Conservation (phyloP, 35 echinoderm and acorn worm genomes). For the Ophioderma brevispina region DNA sequence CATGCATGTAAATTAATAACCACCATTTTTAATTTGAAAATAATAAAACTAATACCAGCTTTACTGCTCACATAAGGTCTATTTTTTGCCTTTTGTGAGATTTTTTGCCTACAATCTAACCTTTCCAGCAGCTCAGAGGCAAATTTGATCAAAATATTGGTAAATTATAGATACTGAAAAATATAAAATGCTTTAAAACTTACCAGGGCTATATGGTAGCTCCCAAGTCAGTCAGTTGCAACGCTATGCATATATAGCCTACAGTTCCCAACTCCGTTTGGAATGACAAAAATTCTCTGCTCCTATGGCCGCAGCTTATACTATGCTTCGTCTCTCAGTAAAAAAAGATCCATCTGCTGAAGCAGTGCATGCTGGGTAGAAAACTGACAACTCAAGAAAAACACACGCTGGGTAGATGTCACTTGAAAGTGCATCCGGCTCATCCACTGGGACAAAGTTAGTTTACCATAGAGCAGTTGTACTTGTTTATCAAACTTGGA, state of each 20-base stretch:
- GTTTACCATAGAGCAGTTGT: not conserved
- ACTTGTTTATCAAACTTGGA: not conserved
- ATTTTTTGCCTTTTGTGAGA: too few relatives aligned
- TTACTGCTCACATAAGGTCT: not conserved
- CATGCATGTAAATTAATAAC: too few relatives aligned
- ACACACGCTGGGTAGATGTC: not conserved
- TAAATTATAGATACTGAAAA: too few relatives aligned
- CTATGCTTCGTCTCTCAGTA: not conserved
- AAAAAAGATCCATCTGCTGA: not conserved
- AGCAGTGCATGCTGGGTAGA: not conserved
- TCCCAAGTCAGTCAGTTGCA: not conserved
- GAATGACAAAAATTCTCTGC: constrained; percentile 2
- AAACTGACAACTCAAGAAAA: not conserved
- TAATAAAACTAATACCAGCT: not conserved
- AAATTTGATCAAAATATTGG: too few relatives aligned
- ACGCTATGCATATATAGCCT: not conserved
- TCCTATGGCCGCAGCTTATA: not conserved
- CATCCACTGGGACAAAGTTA: not conserved
- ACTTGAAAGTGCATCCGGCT: not conserved
- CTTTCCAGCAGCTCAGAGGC: too few relatives aligned
- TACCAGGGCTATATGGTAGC: not conserved
- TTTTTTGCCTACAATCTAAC: too few relatives aligned
- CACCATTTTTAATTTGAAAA: not conserved
- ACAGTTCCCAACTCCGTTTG: not conserved
- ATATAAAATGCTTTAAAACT: not conserved